Evolutionary conservation across 1,140 invertebrate species (phyloP).

Genomic region (Drosophila setifemur): DNA sequence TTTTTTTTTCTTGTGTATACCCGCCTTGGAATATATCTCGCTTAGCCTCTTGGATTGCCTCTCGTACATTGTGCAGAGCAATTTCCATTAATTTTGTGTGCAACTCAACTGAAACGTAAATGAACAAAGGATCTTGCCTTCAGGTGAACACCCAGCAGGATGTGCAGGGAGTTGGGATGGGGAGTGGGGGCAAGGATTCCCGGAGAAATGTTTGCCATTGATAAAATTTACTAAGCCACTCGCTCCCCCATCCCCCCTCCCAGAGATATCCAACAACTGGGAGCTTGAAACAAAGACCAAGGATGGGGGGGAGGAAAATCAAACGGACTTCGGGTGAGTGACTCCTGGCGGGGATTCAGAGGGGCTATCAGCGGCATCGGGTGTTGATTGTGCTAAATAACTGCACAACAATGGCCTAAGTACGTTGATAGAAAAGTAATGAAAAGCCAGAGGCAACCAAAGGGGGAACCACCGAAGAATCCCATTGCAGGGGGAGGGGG

Average conservation of each 20-base stretch:
- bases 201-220: constrained; percentile 57
- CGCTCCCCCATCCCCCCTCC: not conserved
- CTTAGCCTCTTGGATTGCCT: constrained; percentile 18
- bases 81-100: constrained; percentile 76
- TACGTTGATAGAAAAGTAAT: constrained; percentile 81
- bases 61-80: constrained; percentile 40
- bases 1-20: constrained; percentile 39
- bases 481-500: not conserved
- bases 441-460: constrained; percentile 50
- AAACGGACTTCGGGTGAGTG: no score
- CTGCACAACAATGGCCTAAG: constrained; percentile 79
- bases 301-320: not conserved
- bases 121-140: constrained; percentile 64
- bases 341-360: no score
- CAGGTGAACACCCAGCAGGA: constrained; percentile 43
- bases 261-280: constrained; percentile 17
- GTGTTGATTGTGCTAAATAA: constrained; percentile 80
- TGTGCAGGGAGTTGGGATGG: not conserved
- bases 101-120: constrained; percentile 69
- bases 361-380: constrained; percentile 65
- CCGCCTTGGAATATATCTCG: not conserved
- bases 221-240: constrained; percentile 67
- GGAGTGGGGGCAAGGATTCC: not conserved
- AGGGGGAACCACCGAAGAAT: constrained; percentile 1
- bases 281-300: not conserved